Percentiles rank a stretch among this genome's conserved stretches.
Evolutionary conservation across 2,888 invertebrate genomes (phyloP).

Genomic region (Syrista parreyssii): DNA sequence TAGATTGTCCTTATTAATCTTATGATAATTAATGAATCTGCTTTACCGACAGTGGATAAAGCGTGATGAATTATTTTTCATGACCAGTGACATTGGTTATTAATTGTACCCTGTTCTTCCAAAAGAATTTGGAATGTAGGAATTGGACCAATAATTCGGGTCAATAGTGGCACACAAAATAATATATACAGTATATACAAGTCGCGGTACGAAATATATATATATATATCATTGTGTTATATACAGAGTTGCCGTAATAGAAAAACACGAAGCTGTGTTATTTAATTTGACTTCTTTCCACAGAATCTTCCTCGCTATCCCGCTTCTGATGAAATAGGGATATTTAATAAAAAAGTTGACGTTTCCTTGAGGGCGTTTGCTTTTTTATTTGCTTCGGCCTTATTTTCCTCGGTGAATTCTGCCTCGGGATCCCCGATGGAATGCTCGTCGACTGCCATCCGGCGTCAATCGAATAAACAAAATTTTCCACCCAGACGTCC

Average conservation of each 20-base stretch:
- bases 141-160: background rate
- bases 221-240: background rate
- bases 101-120: background rate
- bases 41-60: no score
- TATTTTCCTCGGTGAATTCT: background rate
- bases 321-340: slow-evolving; percentile 12
- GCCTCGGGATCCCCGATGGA: background rate
- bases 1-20: background rate
- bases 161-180: background rate
- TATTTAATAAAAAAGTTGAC: slow-evolving; percentile 49
- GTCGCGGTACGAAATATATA: no score
- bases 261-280: background rate
- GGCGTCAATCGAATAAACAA: background rate
- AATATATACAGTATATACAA: no score
- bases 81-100: background rate
- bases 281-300: background rate
- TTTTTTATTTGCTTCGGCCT: slow-evolving; percentile 15
- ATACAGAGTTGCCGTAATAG: background rate
- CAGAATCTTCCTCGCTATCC: background rate
- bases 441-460: background rate
- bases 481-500: background rate
- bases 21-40: background rate
- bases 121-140: background rate
- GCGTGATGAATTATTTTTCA: background rate
- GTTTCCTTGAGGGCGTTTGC: slow-evolving; percentile 32